Evolutionary conservation across 92 coral and sea anemone genomes (phyloP), one percentile per base, ranked within the genome.

Genomic region (Umimayanthus kanabou): DNA sequence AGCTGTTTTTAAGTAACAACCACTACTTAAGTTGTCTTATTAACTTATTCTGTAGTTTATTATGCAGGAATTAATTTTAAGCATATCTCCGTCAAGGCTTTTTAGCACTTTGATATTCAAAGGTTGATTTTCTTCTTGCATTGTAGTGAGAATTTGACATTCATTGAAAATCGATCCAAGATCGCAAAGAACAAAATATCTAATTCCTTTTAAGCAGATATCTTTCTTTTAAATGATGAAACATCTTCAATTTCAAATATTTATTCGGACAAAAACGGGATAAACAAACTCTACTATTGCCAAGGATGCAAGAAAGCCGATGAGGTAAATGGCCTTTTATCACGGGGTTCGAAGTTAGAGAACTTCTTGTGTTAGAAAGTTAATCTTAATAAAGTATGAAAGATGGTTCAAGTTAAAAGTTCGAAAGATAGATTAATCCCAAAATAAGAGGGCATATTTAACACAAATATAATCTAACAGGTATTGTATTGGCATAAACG

Each of bases 391-490:
- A 39, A 4, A 42, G 0, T 73, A 75, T 4, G 45, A 75, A 49
- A 78, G 9, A 22, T 47, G 65, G 10, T 47, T 10, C 7, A 49
- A 9, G 9, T 15, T 39, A 45, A 43, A 22, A 39, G 18, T 1
- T 49, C n/a, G 66, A 49, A 45, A 13, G 9, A 16, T 78, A 78
- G 82, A n/a, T 25, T 25, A 9, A 47, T 14, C 3, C 66, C 8
- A 78, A 6, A 37, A 53, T 53, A 53, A 75, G 26, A 18, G 8
- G 53, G 30, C n/a, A 39, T n/a, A 37, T 75, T 75, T 20, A 75
- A 75, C 78, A 73, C 78, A 37, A 73, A 73, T 18, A 14, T 28
- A 26, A 49, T 78, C 82, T 78, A 78, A 50, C 82, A 78, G 82
- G 82, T 78, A 43, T 26, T 25, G 8, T 5, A 78, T 39, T 75